These are phyloP conservation scores for Periphyllus acericola DNA, from an alignment of 2,888 invertebrate species.

Conservation along the genomic window DNA sequence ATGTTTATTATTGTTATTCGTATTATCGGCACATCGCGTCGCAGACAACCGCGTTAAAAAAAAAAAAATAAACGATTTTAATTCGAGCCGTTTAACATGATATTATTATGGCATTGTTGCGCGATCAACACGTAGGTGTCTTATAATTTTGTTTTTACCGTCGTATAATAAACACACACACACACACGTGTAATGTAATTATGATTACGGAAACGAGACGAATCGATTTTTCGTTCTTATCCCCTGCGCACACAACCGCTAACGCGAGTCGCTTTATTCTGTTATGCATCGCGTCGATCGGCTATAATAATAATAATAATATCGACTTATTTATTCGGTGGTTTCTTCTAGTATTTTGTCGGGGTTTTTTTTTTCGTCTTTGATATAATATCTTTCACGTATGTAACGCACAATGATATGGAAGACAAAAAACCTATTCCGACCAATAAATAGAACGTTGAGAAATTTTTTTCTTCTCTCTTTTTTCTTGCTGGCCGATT, in stretches of 20 bases:
- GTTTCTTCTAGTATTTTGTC: slow-evolving; percentile 6
- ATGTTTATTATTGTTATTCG: no score
- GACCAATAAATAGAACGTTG: slow-evolving; percentile 54
- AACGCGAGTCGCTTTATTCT: slow-evolving; percentile 35
- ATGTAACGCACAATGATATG: slow-evolving; percentile 56
- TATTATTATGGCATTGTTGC: neutral
- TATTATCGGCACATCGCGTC: no score
- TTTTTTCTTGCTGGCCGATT: slow-evolving; percentile 41
- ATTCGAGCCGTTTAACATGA: slow-evolving; percentile 32
- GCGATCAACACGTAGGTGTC: slow-evolving; percentile 41
- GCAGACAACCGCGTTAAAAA: no score
- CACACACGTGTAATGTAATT: slow-evolving; percentile 56
- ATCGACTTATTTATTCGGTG: slow-evolving; percentile 45
- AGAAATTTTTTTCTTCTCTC: slow-evolving; percentile 35
- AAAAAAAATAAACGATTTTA: slow-evolving; percentile 28
- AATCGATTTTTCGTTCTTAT: slow-evolving; percentile 58
- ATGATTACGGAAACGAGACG: slow-evolving; percentile 52
- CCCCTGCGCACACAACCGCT: neutral
- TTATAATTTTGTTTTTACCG: slow-evolving; percentile 36
- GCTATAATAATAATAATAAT: slow-evolving; percentile 17
- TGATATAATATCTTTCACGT: slow-evolving; percentile 46
- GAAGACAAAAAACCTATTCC: slow-evolving; percentile 52
- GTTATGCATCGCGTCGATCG: slow-evolving; percentile 48
- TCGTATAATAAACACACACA: neutral
- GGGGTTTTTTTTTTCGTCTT: slow-evolving; percentile 24